Percentiles rank a stretch among this genome's conserved stretches.
phyloP scores from a whole-genome alignment of 2,797 vertebrate genomes.

The Cyclopterus lumpus region DNA sequence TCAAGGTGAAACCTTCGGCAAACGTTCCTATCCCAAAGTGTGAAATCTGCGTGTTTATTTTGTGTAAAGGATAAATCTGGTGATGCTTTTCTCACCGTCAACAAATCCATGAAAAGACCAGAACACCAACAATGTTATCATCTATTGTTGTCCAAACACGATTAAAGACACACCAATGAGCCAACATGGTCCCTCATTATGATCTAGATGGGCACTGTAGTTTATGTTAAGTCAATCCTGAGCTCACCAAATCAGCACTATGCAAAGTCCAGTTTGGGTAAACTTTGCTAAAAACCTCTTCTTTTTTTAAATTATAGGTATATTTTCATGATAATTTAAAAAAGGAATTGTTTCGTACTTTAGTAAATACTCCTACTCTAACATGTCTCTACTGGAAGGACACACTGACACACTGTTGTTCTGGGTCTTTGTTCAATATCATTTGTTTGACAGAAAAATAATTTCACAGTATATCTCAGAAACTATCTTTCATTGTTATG shows the following conservation, averaged over 20 bases:
- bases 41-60: slow-evolving; percentile 11
- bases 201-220: background rate
- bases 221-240: slow-evolving; percentile 12
- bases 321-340: background rate
- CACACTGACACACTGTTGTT: background rate
- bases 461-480: background rate
- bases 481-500: background rate
- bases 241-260: background rate
- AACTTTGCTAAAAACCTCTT: background rate
- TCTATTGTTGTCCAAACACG: background rate
- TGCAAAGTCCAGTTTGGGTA: background rate
- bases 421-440: background rate
- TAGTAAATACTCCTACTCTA: background rate
- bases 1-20: slow-evolving; percentile 85
- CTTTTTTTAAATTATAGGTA: background rate
- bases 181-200: background rate
- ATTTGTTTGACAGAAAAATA: background rate
- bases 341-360: background rate
- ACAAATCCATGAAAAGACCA: slow-evolving; percentile 2
- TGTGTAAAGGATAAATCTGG: background rate
- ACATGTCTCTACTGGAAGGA: background rate
- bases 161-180: background rate
- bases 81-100: background rate
- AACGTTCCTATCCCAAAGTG: background rate
- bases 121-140: background rate